Evolutionary conservation across 2,888 invertebrate genomes (phyloP).

Genomic region (Diarsia mendica): DNA sequence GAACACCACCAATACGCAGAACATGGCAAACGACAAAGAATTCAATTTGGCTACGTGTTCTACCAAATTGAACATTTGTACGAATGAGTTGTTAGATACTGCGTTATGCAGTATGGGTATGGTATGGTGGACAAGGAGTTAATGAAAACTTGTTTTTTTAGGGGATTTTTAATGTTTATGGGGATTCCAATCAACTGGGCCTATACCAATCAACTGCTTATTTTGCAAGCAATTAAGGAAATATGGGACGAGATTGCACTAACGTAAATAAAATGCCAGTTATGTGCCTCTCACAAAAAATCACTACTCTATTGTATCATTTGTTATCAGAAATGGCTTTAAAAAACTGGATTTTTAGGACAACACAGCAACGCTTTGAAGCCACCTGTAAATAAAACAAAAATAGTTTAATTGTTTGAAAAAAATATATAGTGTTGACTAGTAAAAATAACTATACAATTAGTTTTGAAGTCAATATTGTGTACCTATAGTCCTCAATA

Average conservation of each 20-base stretch:
- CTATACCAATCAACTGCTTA: neutral
- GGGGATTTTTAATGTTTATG: neutral
- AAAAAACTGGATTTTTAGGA: neutral
- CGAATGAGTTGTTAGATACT: slow-evolving; percentile 31
- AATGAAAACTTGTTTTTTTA: slow-evolving; percentile 13
- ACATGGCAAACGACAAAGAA: slow-evolving; percentile 64
- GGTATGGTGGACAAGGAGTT: neutral
- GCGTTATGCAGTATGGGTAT: slow-evolving; percentile 12
- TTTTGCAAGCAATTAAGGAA: too few species aligned
- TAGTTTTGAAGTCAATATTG: too few species aligned
- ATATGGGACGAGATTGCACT: neutral
- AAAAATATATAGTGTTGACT: too few species aligned
- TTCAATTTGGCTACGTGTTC: slow-evolving; percentile 69
- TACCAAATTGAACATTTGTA: slow-evolving; percentile 65
- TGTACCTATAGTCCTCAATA: too few species aligned
- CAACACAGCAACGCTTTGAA: neutral
- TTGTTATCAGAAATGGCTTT: neutral
- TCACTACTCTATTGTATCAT: neutral
- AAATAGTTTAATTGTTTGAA: neutral
- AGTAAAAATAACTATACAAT: too few species aligned
- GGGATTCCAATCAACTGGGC: neutral
- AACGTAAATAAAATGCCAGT: neutral
- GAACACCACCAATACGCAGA: slow-evolving; percentile 35
- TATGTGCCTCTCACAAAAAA: neutral
- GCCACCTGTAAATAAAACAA: neutral